Evolutionary conservation across 2,888 invertebrate genomes (phyloP).

Genomic region (Drosophila acutilabella): DNA sequence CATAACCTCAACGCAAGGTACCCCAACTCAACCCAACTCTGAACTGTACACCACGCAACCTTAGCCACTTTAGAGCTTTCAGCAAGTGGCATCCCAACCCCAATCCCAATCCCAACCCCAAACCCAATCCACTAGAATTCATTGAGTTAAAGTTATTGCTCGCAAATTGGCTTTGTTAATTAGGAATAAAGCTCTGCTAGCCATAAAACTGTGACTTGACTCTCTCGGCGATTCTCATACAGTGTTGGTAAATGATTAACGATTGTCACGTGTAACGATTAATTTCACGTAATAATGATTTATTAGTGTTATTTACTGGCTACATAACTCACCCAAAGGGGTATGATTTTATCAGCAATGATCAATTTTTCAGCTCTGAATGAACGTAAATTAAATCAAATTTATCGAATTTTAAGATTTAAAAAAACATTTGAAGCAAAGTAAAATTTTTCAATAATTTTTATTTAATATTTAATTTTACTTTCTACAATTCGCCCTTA

Average conservation of each 20-base stretch:
- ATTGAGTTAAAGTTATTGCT: conserved; percentile 1
- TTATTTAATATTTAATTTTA: too few species aligned
- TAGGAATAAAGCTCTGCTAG: conserved; percentile 23
- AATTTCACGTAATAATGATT: conserved; percentile 6
- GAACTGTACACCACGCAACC: background rate
- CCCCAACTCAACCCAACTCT: background rate
- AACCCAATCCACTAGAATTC: background rate
- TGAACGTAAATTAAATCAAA: too few species aligned
- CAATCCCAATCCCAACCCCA: background rate
- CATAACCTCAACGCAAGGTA: conserved; percentile 7
- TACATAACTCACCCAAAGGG: background rate
- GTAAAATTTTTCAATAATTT: too few species aligned
- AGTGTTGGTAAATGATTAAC: conserved; percentile 10
- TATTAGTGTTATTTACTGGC: background rate
- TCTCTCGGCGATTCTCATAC: background rate
- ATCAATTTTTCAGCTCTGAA: too few species aligned
- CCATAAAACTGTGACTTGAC: conserved; percentile 21
- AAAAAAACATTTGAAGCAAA: too few species aligned
- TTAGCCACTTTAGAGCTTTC: background rate
- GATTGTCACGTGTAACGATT: conserved; percentile 20
- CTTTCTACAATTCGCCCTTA: too few species aligned
- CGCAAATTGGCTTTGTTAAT: conserved; percentile 49
- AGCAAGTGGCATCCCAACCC: too few species aligned
- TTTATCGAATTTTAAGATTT: too few species aligned
- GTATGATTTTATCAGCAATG: background rate